phyloP scores from a whole-genome alignment of 2,113 vertebrate genomes.

The Tragelaphus imberbis region DNA sequence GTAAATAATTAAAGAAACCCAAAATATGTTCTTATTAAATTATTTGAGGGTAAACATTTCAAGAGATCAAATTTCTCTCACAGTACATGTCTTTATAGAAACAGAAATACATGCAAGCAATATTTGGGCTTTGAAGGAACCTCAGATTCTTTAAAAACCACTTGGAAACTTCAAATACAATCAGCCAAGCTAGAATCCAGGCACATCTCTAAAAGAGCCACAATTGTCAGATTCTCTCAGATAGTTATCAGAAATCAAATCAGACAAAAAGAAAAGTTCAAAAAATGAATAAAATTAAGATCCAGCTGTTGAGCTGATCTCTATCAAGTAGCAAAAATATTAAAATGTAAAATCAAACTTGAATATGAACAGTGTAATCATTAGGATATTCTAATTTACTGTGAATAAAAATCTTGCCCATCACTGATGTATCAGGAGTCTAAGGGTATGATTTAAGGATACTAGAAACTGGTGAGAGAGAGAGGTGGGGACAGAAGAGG shows the following conservation, averaged over 20 bases:
- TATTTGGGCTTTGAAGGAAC: neutral
- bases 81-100: neutral
- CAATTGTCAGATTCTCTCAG: neutral
- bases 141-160: neutral
- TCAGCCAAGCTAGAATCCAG: neutral
- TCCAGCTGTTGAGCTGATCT: neutral
- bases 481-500: neutral
- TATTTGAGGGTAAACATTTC: slow-evolving; percentile 32
- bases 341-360: neutral
- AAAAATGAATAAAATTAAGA: slow-evolving; percentile 4
- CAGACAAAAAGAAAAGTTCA: neutral
- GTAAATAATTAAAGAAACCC: slow-evolving; percentile 26
- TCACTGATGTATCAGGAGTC: neutral
- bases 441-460: neutral
- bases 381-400: neutral
- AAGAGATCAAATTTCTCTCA: slow-evolving; percentile 44
- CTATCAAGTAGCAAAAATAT: neutral
- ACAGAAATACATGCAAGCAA: neutral
- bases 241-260: neutral
- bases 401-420: neutral
- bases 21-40: slow-evolving; percentile 38
- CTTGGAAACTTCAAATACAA: neutral
- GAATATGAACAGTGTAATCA: neutral
- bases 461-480: neutral
- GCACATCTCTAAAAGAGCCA: neutral